phyloP scores from a whole-genome alignment of 2,797 vertebrate genomes.

The Rhadinocentrus ornatus region DNA sequence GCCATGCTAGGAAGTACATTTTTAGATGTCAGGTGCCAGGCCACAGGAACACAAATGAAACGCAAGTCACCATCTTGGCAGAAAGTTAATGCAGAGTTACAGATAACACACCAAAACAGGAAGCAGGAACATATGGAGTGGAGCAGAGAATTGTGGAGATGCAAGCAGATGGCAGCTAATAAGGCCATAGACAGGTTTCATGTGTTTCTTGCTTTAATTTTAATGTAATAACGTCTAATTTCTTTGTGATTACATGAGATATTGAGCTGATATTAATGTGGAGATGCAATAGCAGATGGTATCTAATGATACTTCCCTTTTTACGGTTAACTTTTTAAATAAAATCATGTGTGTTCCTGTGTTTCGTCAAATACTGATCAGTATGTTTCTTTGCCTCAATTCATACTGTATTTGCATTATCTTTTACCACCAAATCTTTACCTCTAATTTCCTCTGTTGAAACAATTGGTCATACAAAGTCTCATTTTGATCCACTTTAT shows the following conservation, averaged over 20 bases:
- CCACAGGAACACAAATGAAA: slow-evolving; percentile 46
- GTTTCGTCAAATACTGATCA: slow-evolving; percentile 3
- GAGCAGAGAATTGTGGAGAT: slow-evolving; percentile 24
- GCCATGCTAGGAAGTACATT: slow-evolving; percentile 60
- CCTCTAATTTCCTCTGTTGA: slow-evolving; percentile 6
- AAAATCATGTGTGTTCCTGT: slow-evolving; percentile 21
- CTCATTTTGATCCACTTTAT: slow-evolving; percentile 3
- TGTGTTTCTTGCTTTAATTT: slow-evolving; percentile 67
- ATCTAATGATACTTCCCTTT: slow-evolving; percentile 59
- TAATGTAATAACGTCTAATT: slow-evolving; percentile 68
- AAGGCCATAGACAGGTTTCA: slow-evolving; percentile 49
- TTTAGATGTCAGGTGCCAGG: slow-evolving; percentile 44
- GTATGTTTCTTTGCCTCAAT: background rate
- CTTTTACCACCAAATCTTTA: background rate
- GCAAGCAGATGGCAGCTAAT: slow-evolving; percentile 72
- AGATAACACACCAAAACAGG: slow-evolving; percentile 35
- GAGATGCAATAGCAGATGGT: slow-evolving; percentile 59
- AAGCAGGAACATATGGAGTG: slow-evolving; percentile 23
- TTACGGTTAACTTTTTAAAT: slow-evolving; percentile 46
- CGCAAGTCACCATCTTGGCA: slow-evolving; percentile 51
- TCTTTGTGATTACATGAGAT: slow-evolving; percentile 72
- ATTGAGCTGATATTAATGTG: slow-evolving; percentile 53
- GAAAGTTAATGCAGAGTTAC: slow-evolving; percentile 45
- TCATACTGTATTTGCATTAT: slow-evolving; percentile 11
- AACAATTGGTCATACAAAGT: background rate